Evolutionary conservation across 2,113 vertebrate genomes (phyloP).

Genomic region (Nesospiza acunhae): DNA sequence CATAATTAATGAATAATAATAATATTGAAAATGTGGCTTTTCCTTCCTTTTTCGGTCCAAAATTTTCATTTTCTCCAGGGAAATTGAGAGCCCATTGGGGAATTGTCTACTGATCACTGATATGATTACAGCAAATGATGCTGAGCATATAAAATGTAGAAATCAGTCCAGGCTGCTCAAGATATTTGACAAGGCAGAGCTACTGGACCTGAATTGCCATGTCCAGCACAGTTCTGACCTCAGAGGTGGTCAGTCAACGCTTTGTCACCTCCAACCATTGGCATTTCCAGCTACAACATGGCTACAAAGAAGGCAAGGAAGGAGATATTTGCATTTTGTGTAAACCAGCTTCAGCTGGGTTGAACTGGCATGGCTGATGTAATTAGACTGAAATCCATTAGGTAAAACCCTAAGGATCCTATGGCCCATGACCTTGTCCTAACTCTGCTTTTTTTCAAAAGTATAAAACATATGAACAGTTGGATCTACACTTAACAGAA

Average conservation of each 20-base stretch:
- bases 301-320: background rate
- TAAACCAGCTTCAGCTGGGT: background rate
- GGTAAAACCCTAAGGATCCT: background rate
- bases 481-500: background rate
- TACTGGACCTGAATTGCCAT: background rate
- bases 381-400: background rate
- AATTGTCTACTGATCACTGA: background rate
- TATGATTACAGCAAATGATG: background rate
- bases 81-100: background rate
- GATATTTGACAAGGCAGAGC: background rate
- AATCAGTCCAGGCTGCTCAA: background rate
- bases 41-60: background rate
- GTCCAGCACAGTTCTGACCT: background rate
- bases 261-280: background rate
- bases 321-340: background rate
- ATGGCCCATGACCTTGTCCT: background rate
- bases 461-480: background rate
- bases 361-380: background rate
- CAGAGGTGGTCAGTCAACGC: background rate
- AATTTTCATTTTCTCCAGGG: background rate
- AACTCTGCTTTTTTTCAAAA: background rate
- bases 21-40: background rate
- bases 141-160: background rate
- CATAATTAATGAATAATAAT: background rate
- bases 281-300: background rate